Conservation (phyloP, 2,888 invertebrate species). For the Spisula subtruncata region DNA sequence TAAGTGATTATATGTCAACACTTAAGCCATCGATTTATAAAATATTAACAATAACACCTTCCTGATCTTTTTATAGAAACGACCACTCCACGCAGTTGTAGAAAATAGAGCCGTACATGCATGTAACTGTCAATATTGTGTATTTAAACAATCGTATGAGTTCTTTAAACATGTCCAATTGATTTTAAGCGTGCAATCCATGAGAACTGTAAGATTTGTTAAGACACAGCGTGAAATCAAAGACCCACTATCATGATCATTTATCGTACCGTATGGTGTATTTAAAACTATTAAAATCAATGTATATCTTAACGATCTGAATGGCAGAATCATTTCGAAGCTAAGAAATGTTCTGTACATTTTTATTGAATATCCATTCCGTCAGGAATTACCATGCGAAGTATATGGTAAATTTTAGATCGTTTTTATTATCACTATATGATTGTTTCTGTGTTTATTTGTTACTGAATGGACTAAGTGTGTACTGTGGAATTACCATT, state of each 20-base stretch:
- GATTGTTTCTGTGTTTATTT: no score
- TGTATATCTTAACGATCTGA: no score
- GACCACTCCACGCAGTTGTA: background rate
- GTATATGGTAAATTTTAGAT: no score
- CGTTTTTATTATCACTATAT: no score
- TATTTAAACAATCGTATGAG: background rate
- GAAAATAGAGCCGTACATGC: background rate
- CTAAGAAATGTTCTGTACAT: background rate
- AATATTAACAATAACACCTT: background rate
- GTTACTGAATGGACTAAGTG: no score
- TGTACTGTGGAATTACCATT: no score
- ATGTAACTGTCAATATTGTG: background rate
- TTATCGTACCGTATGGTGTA: no score
- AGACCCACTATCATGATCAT: background rate
- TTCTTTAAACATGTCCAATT: conserved; percentile 9
- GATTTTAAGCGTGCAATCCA: background rate
- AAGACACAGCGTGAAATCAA: background rate
- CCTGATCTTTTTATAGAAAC: background rate
- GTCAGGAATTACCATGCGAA: no score
- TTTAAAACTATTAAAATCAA: no score
- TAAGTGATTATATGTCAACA: background rate
- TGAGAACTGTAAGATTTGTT: background rate
- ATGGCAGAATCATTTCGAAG: no score
- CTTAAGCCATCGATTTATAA: background rate
- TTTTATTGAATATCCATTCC: background rate